These are phyloP conservation scores for Lampris incognitus DNA, from an alignment of 2,113 vertebrate species.

Conservation along the genomic window DNA sequence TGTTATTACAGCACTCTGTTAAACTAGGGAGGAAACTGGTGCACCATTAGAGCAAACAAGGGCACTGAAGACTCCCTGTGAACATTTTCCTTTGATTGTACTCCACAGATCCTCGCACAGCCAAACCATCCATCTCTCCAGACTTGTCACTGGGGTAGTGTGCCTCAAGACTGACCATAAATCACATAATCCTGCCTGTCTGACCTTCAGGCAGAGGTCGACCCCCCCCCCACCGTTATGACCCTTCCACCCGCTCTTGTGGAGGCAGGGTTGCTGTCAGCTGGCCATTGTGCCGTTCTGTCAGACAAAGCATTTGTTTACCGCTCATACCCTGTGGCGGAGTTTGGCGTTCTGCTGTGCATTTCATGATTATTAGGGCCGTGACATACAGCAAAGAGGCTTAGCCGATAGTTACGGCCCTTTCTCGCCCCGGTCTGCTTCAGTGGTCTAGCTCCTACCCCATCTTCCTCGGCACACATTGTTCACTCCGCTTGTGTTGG, in stretches of 20 bases:
- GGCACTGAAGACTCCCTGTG: not conserved
- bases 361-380: slow-evolving; percentile 29
- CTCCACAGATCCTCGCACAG: slow-evolving; percentile 8
- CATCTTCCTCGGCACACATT: slow-evolving; percentile 17
- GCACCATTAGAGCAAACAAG: not conserved
- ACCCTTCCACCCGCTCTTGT: not conserved
- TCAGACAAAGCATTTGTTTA: not conserved
- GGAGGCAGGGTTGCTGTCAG: slow-evolving; percentile 8
- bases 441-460: slow-evolving; percentile 10
- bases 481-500: slow-evolving; percentile 26
- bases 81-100: not conserved
- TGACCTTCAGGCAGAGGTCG: slow-evolving; percentile 49
- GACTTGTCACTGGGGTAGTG: slow-evolving; percentile 21
- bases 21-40: not conserved
- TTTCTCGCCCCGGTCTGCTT: slow-evolving; percentile 11
- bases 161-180: slow-evolving; percentile 41
- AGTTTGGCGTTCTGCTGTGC: slow-evolving; percentile 12
- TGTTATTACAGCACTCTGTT: not conserved
- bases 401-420: slow-evolving; percentile 11
- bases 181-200: slow-evolving; percentile 43
- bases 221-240: not conserved
- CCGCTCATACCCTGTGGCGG: not conserved
- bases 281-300: not conserved
- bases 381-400: slow-evolving; percentile 7
- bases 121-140: slow-evolving; percentile 10